phyloP scores from a whole-genome alignment of 2,797 vertebrate genomes.

The Hirundo rustica region DNA sequence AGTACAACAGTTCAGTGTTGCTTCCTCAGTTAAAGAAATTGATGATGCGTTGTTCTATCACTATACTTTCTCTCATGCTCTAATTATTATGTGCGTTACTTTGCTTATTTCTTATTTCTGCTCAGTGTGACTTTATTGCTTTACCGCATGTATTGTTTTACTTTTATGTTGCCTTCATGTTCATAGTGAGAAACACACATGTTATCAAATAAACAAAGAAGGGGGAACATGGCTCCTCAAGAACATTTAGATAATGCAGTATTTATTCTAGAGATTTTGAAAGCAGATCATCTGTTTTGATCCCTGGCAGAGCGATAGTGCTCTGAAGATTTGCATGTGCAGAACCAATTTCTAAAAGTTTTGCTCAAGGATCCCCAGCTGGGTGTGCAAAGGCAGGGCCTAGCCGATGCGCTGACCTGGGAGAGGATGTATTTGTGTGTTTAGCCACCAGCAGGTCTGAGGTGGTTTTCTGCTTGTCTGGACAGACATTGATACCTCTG shows the following conservation, averaged over 20 bases:
- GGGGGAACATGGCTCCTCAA: neutral
- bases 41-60: accelerated
- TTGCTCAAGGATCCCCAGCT: neutral
- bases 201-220: neutral
- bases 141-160: neutral
- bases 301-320: accelerated
- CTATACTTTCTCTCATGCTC: neutral
- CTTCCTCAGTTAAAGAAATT: neutral
- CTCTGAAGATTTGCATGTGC: neutral
- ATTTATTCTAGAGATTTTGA: neutral
- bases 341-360: neutral
- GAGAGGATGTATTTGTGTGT: accelerated
- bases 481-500: neutral
- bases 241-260: neutral
- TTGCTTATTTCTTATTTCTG: neutral
- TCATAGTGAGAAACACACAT: neutral
- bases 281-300: neutral
- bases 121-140: neutral
- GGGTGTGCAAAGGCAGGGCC: neutral
- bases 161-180: neutral
- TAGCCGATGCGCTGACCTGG: neutral
- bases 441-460: no score
- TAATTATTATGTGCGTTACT: neutral
- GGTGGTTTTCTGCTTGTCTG: neutral
- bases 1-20: neutral